These are phyloP conservation scores for Barnardius zonarius DNA, from an alignment of 2,113 vertebrate genomes.

Conservation along the genomic window DNA sequence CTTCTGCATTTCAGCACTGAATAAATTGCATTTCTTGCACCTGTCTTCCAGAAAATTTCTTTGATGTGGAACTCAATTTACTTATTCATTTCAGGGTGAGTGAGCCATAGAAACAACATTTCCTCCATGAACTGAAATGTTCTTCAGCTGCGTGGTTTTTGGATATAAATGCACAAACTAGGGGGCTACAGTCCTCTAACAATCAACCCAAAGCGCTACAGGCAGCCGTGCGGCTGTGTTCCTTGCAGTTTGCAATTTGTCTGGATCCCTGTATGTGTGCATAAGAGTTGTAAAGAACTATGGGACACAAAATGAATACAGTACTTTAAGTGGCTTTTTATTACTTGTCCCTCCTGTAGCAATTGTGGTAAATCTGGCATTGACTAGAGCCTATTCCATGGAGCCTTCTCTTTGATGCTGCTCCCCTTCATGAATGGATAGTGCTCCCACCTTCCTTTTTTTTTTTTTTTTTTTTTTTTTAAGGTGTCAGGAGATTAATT, in stretches of 20 bases:
- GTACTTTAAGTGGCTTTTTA: not conserved
- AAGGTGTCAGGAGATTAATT: not conserved
- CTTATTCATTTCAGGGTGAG: not conserved
- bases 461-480: not conserved
- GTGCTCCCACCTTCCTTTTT: not conserved
- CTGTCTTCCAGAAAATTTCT: not conserved
- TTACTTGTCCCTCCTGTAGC: not conserved
- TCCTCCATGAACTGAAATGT: not conserved
- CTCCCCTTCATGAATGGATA: not conserved
- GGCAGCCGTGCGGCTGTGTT: not conserved
- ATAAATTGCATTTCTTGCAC: not conserved
- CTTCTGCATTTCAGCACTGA: not conserved
- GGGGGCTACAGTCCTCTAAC: not conserved
- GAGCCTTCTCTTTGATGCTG: not conserved
- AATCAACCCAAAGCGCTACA: not conserved
- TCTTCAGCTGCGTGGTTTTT: not conserved
- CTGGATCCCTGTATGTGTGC: not conserved
- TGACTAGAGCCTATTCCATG: not conserved
- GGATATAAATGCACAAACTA: not conserved
- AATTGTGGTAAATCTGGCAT: not conserved
- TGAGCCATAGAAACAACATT: not conserved
- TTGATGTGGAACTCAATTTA: not conserved
- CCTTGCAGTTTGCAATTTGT: not conserved
- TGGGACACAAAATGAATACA: not conserved
- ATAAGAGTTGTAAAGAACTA: not conserved